Evolutionary conservation across 2,888 invertebrate genomes (phyloP).

Genomic region (Mesodorylaimus sp.): DNA sequence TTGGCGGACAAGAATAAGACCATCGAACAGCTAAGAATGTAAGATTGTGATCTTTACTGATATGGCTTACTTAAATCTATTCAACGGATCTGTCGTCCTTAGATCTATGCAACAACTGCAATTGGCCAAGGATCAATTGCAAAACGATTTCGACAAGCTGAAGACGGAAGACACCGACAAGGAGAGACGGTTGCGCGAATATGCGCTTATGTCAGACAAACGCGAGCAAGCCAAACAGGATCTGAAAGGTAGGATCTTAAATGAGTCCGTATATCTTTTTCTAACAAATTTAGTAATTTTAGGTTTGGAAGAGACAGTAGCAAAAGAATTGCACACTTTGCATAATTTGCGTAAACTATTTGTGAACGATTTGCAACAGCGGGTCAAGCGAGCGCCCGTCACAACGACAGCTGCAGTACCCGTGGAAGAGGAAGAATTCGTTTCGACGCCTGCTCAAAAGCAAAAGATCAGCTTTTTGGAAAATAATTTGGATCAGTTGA

Average conservation of each 20-base stretch:
- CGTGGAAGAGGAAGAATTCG: conserved; percentile 24
- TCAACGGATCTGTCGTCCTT: background rate
- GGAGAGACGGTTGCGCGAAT: conserved; percentile 70
- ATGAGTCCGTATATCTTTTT: no score
- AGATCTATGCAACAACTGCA: conserved; percentile 16
- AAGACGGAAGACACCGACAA: conserved; percentile 85
- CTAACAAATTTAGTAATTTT: no score
- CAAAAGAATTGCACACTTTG: conserved; percentile 91
- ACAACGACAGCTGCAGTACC: conserved; percentile 13
- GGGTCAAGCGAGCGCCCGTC: conserved; percentile 46
- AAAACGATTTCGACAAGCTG: conserved; percentile 80
- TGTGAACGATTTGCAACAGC: conserved; percentile 81
- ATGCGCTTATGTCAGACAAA: conserved; percentile 66
- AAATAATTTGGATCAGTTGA: conserved; percentile 94
- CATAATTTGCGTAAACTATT: conserved; percentile 81
- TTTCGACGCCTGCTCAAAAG: conserved; percentile 61
- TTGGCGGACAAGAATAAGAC: conserved; percentile 73
- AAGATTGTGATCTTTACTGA: conserved; percentile 30
- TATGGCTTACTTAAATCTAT: no score
- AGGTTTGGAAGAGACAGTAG: conserved; percentile 78
- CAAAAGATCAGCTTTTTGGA: conserved; percentile 99
- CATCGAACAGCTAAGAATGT: conserved; percentile 69
- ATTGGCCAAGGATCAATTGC: conserved; percentile 77
- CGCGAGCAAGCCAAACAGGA: conserved; percentile 94
- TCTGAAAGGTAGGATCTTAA: conserved; percentile 40